Percentiles rank a stretch among this genome's conserved stretches.
Conservation (phyloP, 37 sponge, comb jelly and placozoan species). For the Theonella swinhoei region DNA sequence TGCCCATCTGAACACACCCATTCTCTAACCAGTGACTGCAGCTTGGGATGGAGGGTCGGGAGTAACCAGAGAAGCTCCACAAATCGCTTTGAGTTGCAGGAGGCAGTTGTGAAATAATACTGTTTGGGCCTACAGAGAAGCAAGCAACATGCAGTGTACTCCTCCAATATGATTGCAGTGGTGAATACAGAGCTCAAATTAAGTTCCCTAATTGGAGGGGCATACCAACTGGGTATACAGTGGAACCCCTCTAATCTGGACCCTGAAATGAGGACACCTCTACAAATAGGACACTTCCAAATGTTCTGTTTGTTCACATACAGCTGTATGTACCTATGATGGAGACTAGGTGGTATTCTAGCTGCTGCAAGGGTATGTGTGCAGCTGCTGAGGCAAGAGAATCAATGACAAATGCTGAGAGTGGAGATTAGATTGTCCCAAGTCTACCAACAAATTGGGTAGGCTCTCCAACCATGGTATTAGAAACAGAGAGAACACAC, state of each 20-base stretch:
- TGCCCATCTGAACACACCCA: not conserved
- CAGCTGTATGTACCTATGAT: not conserved
- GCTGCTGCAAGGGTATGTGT: not conserved
- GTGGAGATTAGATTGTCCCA: conserved; percentile 6
- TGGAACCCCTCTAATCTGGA: no score
- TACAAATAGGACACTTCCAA: no score
- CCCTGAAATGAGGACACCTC: no score
- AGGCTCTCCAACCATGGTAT: conserved; percentile 13
- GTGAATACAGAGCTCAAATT: no score
- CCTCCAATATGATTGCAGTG: no score
- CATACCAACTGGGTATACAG: no score
- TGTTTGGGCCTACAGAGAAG: not conserved
- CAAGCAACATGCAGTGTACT: no score
- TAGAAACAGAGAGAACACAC: not conserved
- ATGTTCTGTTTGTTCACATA: no score
- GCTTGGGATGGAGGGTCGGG: not conserved
- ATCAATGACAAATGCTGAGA: not conserved
- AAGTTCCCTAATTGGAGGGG: no score
- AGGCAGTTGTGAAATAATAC: conserved; percentile 1
- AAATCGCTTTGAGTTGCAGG: not conserved
- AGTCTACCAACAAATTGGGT: conserved; percentile 1
- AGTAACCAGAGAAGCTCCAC: conserved; percentile 20
- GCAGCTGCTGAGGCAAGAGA: not conserved
- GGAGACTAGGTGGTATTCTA: not conserved
- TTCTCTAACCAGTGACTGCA: not conserved